A percentile compares a stretch with the other conserved stretches of the same genome.
These are phyloP conservation scores for Onychomys arenicola DNA, from an alignment of 2,797 vertebrate genomes.

Conservation along the genomic window DNA sequence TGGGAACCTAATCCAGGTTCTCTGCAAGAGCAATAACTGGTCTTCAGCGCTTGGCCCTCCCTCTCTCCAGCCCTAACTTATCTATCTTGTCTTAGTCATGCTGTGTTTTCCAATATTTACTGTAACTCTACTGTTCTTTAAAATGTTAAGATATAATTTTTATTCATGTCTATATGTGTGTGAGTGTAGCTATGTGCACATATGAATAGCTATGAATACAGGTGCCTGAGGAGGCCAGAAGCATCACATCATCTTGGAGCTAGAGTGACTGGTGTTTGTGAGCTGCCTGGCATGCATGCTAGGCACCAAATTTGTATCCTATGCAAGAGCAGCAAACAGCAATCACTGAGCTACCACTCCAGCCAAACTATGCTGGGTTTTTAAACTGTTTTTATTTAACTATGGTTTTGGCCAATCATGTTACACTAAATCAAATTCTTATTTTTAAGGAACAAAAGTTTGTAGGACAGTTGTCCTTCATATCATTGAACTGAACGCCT, in stretches of 20 bases:
- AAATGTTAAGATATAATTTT: background rate
- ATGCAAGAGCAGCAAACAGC: no score
- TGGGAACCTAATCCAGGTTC: background rate
- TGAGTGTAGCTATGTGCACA: background rate
- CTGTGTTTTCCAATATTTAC: constrained; percentile 19
- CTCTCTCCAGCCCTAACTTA: background rate
- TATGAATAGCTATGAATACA: no score
- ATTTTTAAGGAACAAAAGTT: constrained; percentile 33
- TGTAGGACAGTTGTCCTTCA: background rate
- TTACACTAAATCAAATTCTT: constrained; percentile 46
- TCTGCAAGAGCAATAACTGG: no score
- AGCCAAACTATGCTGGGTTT: background rate
- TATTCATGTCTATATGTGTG: background rate
- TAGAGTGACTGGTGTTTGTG: background rate
- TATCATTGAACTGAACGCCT: background rate
- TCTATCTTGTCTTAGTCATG: constrained; percentile 1
- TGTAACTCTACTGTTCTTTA: background rate
- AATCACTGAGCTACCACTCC: background rate
- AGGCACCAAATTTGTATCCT: background rate
- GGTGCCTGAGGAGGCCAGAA: background rate
- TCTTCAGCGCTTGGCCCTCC: background rate
- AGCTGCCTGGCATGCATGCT: background rate
- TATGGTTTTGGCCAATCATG: background rate
- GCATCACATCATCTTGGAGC: background rate
- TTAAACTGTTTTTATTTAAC: constrained; percentile 1